Base-by-base conservation (phyloP, 2,797 vertebrate species). In the Microctenopoma lineatum region DNA sequence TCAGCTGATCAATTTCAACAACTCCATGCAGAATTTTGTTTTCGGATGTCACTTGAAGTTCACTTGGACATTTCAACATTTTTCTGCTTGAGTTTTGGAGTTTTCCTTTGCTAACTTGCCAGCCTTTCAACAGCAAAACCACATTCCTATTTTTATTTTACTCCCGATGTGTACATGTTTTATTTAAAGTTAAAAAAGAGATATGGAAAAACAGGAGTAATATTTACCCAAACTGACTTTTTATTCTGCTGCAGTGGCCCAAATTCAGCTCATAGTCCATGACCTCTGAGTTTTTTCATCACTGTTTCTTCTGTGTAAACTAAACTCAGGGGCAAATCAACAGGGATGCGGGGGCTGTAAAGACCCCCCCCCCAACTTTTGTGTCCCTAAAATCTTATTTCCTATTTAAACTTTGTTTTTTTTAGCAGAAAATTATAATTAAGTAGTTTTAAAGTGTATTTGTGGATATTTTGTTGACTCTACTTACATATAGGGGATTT, bases 221-320 rank as follows among this genome's bases (percentile, higher is more conserved):
- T 54, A 66, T 13, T 63, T 58, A 32, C 21, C 38, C 46, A 57
- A 57, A 66, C 59, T 42, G 66, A 55, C 57, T 69, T 90, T 90
- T 78, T 78, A 73, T 82, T 70, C 78, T 60, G 41, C 46, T 50
- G 68, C 34, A 65, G 21, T 21, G 21, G 80, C 79, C 71, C 21
- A 67, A 42, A 36, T 68, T 80, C 63, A 59, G 53, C 46, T 53
- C 32, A 32, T 27, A 78, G 79, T 83, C 72, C 73, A 78, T 51
- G 84, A 88, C 77, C 74, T 67, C 59, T 66, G 48, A 48, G 13
- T 44, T 65, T 55, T 59, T 54, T n/a, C n/a, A n/a, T n/a, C n/a
- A n/a, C n/a, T n/a, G n/a, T n/a, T n/a, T n/a, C n/a, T n/a, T n/a
- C n/a, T n/a, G n/a, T n/a, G n/a, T n/a, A n/a, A n/a, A n/a, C n/a